Percentiles rank a stretch among this genome's conserved stretches.
phyloP scores from a whole-genome alignment of 2,888 invertebrate genomes.

The Sinodicranocentrus sp. region DNA sequence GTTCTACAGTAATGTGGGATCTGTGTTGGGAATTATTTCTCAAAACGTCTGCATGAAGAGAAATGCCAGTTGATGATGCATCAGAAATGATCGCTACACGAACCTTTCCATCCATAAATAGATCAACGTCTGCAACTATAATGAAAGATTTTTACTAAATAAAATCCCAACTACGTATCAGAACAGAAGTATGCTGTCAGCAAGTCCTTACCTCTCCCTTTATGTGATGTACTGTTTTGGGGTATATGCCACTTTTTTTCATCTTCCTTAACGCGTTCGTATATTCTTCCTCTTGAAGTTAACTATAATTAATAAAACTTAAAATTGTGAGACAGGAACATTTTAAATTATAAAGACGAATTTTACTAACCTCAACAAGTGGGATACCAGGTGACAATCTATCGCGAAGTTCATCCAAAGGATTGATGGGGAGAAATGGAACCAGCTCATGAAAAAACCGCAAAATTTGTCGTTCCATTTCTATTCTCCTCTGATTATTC shows the following conservation, averaged over 20 bases:
- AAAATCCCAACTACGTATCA: no score
- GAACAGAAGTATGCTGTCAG: no score
- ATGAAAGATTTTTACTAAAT: not conserved
- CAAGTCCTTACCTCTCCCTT: no score
- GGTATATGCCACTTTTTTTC: no score
- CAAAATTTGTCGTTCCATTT: no score
- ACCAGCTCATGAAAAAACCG: slow-evolving; percentile 11
- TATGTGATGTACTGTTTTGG: no score
- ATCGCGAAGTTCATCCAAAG: not conserved
- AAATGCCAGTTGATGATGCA: not conserved
- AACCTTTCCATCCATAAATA: not conserved
- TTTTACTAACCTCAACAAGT: not conserved
- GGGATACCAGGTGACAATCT: not conserved
- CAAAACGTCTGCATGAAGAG: not conserved
- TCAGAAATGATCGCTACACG: not conserved
- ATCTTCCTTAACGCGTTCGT: no score
- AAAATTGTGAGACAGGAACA: not conserved
- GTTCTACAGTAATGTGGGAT: not conserved
- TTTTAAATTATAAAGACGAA: not conserved
- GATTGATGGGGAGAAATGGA: not conserved
- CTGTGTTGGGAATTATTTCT: not conserved
- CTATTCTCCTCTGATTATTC: no score
- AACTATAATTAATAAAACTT: not conserved
- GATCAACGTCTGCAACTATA: not conserved
- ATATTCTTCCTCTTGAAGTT: not conserved